Evolutionary conservation across 2,113 vertebrate species (phyloP).

Genomic region (Trematomus loennbergii): DNA sequence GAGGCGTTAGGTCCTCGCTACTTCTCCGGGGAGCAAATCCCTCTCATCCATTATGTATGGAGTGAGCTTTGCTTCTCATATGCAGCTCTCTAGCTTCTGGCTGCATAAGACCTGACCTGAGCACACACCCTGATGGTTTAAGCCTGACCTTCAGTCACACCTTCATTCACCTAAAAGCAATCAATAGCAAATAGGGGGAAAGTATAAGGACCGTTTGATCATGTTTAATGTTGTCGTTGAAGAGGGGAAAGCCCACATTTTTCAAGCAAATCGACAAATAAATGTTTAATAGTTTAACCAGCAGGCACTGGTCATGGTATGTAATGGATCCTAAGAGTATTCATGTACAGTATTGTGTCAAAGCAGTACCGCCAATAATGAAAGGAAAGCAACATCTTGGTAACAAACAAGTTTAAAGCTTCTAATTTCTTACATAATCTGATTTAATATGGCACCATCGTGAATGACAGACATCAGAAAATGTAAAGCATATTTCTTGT

Average conservation of each 20-base stretch:
- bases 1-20: slow-evolving; percentile 34
- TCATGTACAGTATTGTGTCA: not conserved
- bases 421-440: not conserved
- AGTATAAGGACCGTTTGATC: not conserved
- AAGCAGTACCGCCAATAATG: not conserved
- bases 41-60: slow-evolving; percentile 71
- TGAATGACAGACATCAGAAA: not conserved
- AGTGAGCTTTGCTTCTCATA: slow-evolving; percentile 52
- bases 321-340: not conserved
- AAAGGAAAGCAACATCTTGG: not conserved
- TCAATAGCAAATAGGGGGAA: slow-evolving; percentile 6
- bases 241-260: not conserved
- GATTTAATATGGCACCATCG: not conserved
- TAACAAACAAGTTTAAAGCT: not conserved
- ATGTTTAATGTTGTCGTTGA: not conserved
- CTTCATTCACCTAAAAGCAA: slow-evolving; percentile 11
- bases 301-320: not conserved
- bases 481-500: no score
- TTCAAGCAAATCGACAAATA: not conserved
- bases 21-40: slow-evolving; percentile 49
- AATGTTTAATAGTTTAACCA: not conserved
- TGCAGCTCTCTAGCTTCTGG: slow-evolving; percentile 28
- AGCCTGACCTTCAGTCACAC: slow-evolving; percentile 39
- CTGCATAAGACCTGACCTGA: slow-evolving; percentile 27
- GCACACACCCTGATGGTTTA: slow-evolving; percentile 27